Evolutionary conservation across 2,888 invertebrate species (phyloP).

Genomic region (Plemyria rubiginata): DNA sequence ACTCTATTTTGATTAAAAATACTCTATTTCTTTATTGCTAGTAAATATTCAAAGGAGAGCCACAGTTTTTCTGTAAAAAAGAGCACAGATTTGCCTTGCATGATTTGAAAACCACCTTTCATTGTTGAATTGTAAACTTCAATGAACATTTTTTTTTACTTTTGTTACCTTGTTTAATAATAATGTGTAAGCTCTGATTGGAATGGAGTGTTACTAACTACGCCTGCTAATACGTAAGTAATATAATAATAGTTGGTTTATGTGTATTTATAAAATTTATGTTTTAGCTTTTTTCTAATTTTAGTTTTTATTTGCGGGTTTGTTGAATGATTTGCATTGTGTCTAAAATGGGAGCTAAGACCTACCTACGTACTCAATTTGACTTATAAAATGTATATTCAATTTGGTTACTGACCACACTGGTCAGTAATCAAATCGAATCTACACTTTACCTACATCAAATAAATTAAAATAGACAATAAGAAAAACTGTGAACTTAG

Average conservation of each 20-base stretch:
- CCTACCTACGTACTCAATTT: too few species aligned
- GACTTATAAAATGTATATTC: too few species aligned
- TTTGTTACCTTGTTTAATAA: too few species aligned
- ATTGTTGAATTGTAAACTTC: background rate
- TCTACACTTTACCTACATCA: too few species aligned
- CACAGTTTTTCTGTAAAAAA: background rate
- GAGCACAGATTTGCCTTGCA: slow-evolving; percentile 3
- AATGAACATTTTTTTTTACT: too few species aligned
- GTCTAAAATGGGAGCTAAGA: background rate
- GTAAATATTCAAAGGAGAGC: background rate
- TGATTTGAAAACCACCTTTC: slow-evolving; percentile 25
- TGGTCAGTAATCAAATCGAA: too few species aligned
- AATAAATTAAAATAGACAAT: too few species aligned
- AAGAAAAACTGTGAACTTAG: too few species aligned
- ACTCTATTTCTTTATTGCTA: background rate
- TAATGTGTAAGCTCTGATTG: slow-evolving; percentile 8
- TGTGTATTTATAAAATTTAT: slow-evolving; percentile 14
- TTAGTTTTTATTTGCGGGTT: slow-evolving; percentile 54
- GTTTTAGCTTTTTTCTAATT: slow-evolving; percentile 56
- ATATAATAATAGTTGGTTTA: slow-evolving; percentile 3
- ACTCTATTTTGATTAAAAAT: slow-evolving; percentile 6
- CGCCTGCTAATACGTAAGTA: slow-evolving; percentile 47
- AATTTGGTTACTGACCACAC: too few species aligned
- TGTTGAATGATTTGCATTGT: slow-evolving; percentile 26
- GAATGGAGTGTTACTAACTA: slow-evolving; percentile 56